These are phyloP conservation scores for Syritta pipiens DNA, from an alignment of 2,888 invertebrate species.

Conservation along the genomic window DNA sequence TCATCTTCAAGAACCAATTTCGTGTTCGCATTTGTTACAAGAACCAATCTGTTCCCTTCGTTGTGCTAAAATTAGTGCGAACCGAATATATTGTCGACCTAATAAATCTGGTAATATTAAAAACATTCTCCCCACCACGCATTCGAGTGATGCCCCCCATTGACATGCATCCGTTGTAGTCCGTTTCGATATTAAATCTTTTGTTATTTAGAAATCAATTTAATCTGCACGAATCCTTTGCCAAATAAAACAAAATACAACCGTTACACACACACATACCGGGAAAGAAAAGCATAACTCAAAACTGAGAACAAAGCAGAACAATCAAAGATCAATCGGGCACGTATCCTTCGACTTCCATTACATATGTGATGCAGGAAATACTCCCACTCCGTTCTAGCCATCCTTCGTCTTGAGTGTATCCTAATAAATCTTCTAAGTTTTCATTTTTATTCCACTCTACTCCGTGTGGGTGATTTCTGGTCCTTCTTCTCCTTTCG, in stretches of 20 bases:
- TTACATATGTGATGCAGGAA: slow-evolving; percentile 57
- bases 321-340: slow-evolving; percentile 69
- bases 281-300: slow-evolving; percentile 34
- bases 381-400: slow-evolving; percentile 13
- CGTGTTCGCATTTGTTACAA: slow-evolving; percentile 46
- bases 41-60: slow-evolving; percentile 42
- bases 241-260: slow-evolving; percentile 53
- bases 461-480: slow-evolving; percentile 44
- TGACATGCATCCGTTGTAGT: slow-evolving; percentile 66
- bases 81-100: slow-evolving; percentile 53
- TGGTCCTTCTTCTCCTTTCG: slow-evolving; percentile 29
- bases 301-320: slow-evolving; percentile 61
- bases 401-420: slow-evolving; percentile 56
- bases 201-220: slow-evolving; percentile 68
- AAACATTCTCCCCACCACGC: slow-evolving; percentile 34
- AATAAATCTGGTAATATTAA: slow-evolving; percentile 64
- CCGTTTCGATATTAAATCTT: slow-evolving; percentile 65
- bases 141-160: slow-evolving; percentile 36
- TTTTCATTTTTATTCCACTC: slow-evolving; percentile 65
- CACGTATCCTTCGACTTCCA: slow-evolving; percentile 63
- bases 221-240: slow-evolving; percentile 65
- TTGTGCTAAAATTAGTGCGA: slow-evolving; percentile 41
- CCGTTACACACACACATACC: slow-evolving; percentile 1
- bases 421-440: slow-evolving; percentile 69
- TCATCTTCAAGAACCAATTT: slow-evolving; percentile 48